Percentiles rank a stretch among this genome's conserved stretches.
Evolutionary conservation across 2,888 invertebrate genomes (phyloP).

Genomic region (Drosophila kambysellisi): DNA sequence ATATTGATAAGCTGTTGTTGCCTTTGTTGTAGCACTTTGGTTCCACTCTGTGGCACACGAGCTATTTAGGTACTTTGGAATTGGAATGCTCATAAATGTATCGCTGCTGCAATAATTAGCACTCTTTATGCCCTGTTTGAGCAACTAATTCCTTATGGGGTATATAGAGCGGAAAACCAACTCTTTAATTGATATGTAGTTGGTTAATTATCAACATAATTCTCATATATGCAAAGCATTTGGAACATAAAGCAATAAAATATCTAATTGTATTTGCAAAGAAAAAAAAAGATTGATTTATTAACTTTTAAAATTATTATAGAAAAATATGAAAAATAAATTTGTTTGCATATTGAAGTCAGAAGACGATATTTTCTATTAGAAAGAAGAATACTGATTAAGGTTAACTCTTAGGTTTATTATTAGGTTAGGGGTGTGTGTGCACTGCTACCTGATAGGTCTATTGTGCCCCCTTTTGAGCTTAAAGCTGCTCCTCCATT

Average conservation of each 20-base stretch:
- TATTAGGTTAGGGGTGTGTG: too few relatives aligned
- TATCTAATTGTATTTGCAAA: rapidly evolving
- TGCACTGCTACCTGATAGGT: too few relatives aligned
- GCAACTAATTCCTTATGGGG: neutral
- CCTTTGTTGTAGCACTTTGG: constrained; percentile 4
- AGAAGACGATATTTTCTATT: neutral
- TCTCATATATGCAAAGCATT: neutral
- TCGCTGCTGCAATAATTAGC: constrained; percentile 32
- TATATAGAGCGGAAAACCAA: constrained; percentile 1
- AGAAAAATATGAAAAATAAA: neutral
- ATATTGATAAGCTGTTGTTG: constrained; percentile 51
- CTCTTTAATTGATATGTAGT: neutral
- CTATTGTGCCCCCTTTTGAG: too few relatives aligned
- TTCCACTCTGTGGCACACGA: constrained; percentile 9
- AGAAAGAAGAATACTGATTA: neutral
- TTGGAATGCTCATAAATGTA: constrained; percentile 39
- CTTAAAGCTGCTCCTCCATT: too few relatives aligned
- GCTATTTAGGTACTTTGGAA: constrained; percentile 14
- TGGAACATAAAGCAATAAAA: neutral
- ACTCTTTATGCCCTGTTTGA: constrained; percentile 11
- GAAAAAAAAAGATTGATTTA: neutral
- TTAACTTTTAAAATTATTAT: neutral
- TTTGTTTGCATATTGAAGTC: neutral
- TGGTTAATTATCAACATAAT: neutral
- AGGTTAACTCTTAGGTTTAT: neutral